Evolutionary conservation across 2,888 invertebrate genomes (phyloP).

Genomic region (Druceiella hillmani): DNA sequence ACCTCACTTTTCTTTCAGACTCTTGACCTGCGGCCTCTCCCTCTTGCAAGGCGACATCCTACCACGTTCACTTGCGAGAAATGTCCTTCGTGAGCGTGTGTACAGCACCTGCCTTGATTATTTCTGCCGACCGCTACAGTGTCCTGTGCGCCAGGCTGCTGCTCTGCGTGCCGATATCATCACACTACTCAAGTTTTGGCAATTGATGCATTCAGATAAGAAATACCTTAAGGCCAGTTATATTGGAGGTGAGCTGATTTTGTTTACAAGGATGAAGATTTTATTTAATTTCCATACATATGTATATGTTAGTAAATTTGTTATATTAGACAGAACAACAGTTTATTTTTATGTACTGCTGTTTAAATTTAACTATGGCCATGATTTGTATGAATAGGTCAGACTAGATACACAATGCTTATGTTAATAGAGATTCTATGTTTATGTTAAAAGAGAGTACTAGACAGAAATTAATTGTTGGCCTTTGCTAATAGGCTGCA

Average conservation of each 20-base stretch:
- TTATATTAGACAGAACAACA: no score
- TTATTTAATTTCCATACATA: no score
- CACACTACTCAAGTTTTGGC: constrained; percentile 91
- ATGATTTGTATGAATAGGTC: no score
- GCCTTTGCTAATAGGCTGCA: no score
- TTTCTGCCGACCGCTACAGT: constrained; percentile 86
- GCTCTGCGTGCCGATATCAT: constrained; percentile 85
- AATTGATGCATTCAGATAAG: constrained; percentile 90
- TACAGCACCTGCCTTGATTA: constrained; percentile 95
- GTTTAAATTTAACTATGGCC: no score
- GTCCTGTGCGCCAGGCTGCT: constrained; percentile 75
- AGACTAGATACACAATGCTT: no score
- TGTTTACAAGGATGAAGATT: no score
- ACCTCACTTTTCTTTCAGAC: constrained; percentile 40
- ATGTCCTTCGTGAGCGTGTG: constrained; percentile 89
- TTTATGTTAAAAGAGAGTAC: no score
- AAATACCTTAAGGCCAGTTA: constrained; percentile 82
- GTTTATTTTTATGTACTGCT: no score
- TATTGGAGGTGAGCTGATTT: constrained; percentile 58
- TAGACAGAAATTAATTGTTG: no score
- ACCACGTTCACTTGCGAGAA: constrained; percentile 79
- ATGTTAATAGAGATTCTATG: no score
- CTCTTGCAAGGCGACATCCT: constrained; percentile 91
- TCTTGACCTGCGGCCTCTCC: constrained; percentile 87
- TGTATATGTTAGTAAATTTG: no score